Conservation (phyloP, 2,113 vertebrate genomes). For the Heterotilapia buettikoferi region DNA sequence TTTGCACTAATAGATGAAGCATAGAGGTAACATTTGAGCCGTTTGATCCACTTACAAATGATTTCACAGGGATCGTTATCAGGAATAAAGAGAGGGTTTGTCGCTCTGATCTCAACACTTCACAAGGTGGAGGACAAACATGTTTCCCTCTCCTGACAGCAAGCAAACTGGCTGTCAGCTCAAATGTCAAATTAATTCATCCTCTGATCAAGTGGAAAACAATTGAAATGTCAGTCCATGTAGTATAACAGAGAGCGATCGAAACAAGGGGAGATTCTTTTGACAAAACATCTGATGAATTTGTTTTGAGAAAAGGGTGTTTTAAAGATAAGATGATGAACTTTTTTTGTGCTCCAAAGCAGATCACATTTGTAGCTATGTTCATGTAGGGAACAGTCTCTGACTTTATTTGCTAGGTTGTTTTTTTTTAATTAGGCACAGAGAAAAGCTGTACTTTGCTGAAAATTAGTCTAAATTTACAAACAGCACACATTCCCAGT, state of each 20-base stretch:
- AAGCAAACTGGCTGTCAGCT: slow-evolving; percentile 52
- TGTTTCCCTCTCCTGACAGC: slow-evolving; percentile 11
- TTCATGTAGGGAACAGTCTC: not conserved
- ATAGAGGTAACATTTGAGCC: not conserved
- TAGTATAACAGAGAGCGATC: slow-evolving; percentile 16
- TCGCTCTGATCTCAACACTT: slow-evolving; percentile 44
- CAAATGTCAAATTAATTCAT: slow-evolving; percentile 70
- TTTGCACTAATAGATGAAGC: not conserved
- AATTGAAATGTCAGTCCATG: slow-evolving; percentile 56
- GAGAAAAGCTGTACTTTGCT: not conserved
- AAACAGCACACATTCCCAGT: not conserved
- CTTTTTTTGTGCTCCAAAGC: not conserved
- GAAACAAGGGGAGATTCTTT: not conserved
- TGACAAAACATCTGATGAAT: not conserved
- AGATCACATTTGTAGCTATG: not conserved
- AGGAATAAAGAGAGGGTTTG: slow-evolving; percentile 10
- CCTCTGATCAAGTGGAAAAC: slow-evolving; percentile 61
- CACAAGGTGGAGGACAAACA: slow-evolving; percentile 26
- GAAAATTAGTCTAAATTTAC: not conserved
- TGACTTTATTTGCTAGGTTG: not conserved
- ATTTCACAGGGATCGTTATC: slow-evolving; percentile 12
- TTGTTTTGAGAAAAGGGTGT: not conserved
- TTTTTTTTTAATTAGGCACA: not conserved
- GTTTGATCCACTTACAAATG: slow-evolving; percentile 6
- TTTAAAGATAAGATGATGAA: not conserved